phyloP scores from a whole-genome alignment of 2,888 invertebrate genomes.

The Chesias legatella region DNA sequence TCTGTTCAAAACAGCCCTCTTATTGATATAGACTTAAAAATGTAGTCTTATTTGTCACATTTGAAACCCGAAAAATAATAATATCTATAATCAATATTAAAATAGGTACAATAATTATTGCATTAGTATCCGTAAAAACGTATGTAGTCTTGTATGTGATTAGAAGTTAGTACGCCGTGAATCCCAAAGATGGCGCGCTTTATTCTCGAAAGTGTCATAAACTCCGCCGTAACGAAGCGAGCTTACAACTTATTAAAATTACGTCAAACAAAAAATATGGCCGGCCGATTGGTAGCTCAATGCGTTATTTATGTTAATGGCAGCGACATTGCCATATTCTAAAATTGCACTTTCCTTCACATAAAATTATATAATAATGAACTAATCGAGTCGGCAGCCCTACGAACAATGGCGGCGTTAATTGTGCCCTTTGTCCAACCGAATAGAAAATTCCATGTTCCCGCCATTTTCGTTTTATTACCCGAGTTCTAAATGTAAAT shows the following conservation, averaged over 20 bases:
- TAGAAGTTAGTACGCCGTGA: too few species aligned
- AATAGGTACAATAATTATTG: too few species aligned
- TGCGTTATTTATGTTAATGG: slow-evolving; percentile 19
- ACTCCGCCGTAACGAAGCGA: slow-evolving; percentile 1
- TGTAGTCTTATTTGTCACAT: too few species aligned
- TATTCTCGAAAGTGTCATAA: slow-evolving; percentile 13
- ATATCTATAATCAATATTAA: too few species aligned
- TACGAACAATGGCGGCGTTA: slow-evolving; percentile 69
- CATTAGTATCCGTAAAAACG: too few species aligned
- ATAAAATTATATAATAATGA: slow-evolving; percentile 75
- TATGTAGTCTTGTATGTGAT: too few species aligned
- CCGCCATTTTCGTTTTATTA: slow-evolving; percentile 64
- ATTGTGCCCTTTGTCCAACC: slow-evolving; percentile 73
- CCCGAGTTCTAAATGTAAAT: slow-evolving; percentile 69
- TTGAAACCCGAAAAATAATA: too few species aligned
- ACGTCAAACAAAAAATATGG: slow-evolving; percentile 22
- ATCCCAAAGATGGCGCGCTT: slow-evolving; percentile 1
- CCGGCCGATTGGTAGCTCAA: slow-evolving; percentile 7
- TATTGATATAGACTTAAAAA: too few species aligned
- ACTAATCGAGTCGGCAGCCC: slow-evolving; percentile 60
- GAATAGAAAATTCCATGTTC: slow-evolving; percentile 77
- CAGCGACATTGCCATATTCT: slow-evolving; percentile 14
- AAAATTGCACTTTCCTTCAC: slow-evolving; percentile 38
- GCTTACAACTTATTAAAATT: slow-evolving; percentile 16
- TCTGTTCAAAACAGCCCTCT: too few species aligned